Evolutionary conservation across 2,113 vertebrate species (phyloP).

Genomic region (Cynocephalus volans): DNA sequence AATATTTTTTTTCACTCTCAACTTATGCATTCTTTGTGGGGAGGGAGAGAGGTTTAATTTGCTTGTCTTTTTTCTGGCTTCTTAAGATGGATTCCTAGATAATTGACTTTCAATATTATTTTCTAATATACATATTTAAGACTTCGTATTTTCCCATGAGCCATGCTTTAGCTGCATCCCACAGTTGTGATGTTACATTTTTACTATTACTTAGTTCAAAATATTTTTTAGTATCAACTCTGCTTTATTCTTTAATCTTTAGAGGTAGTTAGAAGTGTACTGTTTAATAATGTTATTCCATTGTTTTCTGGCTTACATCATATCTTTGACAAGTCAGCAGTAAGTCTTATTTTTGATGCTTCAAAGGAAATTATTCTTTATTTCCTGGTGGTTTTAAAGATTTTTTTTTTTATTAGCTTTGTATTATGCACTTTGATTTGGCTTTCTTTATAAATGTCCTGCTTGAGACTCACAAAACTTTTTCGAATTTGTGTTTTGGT

Average conservation of each 20-base stretch:
- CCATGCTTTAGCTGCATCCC: not conserved
- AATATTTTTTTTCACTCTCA: not conserved
- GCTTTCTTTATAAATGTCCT: not conserved
- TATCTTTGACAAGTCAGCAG: constrained; percentile 1
- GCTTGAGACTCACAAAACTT: not conserved
- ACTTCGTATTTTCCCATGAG: not conserved
- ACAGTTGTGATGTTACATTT: not conserved
- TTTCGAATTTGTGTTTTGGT: constrained; percentile 54
- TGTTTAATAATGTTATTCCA: not conserved
- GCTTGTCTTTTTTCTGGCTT: not conserved
- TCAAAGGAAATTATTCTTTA: not conserved
- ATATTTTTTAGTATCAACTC: not conserved
- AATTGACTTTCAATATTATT: constrained; percentile 7
- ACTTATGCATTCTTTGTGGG: not conserved
- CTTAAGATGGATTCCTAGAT: not conserved
- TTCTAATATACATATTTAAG: not conserved
- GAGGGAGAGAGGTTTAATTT: not conserved
- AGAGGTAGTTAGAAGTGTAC: not conserved
- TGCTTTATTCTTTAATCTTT: constrained; percentile 17
- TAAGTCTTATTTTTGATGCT: not conserved
- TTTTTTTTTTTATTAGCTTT: not conserved
- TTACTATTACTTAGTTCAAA: constrained; percentile 39
- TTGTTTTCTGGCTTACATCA: not conserved
- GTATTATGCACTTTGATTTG: not conserved
- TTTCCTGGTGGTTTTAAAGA: not conserved